Conservation (phyloP, 2,797 vertebrate species). For the Danio jaintianensis region DNA sequence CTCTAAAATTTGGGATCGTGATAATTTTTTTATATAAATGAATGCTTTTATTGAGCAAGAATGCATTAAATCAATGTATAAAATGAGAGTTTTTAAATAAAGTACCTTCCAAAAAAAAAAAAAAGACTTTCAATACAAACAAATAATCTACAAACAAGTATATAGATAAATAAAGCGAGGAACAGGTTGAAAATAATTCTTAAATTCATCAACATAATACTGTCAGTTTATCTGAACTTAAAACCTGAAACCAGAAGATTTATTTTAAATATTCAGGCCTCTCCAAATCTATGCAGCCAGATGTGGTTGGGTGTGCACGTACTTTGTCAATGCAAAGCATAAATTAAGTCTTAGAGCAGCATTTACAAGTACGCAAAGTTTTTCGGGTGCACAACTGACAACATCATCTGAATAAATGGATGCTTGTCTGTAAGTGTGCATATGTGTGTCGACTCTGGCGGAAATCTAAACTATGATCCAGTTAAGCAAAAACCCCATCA, state of each 20-base stretch:
- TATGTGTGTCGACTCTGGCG: constrained; percentile 16
- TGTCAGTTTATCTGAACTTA: not conserved
- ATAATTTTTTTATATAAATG: no score
- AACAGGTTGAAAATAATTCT: not conserved
- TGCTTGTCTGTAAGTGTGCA: constrained; percentile 10
- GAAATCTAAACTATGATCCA: constrained; percentile 41
- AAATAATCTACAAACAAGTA: no score
- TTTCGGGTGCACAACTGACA: not conserved
- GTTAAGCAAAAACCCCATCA: constrained; percentile 45
- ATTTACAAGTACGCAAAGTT: constrained; percentile 15
- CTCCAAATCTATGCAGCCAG: constrained; percentile 7
- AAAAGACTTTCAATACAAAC: no score
- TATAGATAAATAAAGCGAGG: not conserved
- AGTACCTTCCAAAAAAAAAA: not conserved
- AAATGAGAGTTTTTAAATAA: no score
- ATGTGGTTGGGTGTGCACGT: constrained; percentile 8
- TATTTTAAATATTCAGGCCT: not conserved
- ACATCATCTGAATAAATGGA: constrained; percentile 19
- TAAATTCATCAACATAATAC: not conserved
- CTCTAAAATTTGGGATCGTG: no score
- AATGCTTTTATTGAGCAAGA: no score
- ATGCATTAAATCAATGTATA: no score
- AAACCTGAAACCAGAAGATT: not conserved
- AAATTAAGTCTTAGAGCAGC: constrained; percentile 26
- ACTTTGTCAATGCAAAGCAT: constrained; percentile 25